phyloP scores from a whole-genome alignment of 2,888 invertebrate genomes.

The Cheilosia urbana region DNA sequence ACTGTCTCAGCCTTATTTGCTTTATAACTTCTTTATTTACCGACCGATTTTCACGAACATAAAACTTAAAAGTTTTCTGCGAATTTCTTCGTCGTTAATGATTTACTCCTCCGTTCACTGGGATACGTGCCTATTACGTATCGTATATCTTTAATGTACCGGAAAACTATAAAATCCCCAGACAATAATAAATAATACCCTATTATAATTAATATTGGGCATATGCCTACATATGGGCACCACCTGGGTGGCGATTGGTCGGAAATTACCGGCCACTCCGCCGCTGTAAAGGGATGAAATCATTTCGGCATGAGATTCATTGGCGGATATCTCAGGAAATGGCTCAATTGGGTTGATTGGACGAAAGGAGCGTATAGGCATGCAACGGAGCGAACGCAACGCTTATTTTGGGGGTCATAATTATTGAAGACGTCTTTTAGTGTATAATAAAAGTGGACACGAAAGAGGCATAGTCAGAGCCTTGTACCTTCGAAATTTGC shows the following conservation, averaged over 20 bases:
- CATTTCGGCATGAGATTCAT: no score
- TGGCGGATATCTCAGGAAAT: no score
- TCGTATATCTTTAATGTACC: background rate
- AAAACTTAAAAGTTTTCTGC: slow-evolving; percentile 70
- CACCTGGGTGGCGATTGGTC: background rate
- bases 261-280: no score
- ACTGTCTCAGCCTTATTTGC: slow-evolving; percentile 68
- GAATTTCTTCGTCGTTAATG: slow-evolving; percentile 67
- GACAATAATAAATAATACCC: slow-evolving; percentile 11
- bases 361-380: no score
- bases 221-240: no score
- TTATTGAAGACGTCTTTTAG: no score
- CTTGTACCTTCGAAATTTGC: no score
- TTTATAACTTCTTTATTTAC: slow-evolving; percentile 74
- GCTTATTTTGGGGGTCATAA: no score
- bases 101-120: slow-evolving; percentile 52
- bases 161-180: slow-evolving; percentile 11
- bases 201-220: background rate
- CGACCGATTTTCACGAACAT: slow-evolving; percentile 70
- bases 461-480: no score
- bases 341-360: no score
- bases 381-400: no score
- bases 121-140: background rate
- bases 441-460: no score
- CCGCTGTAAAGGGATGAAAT: background rate